These are phyloP conservation scores for Eurois occulta DNA, from an alignment of 2,888 invertebrate genomes.

Conservation along the genomic window DNA sequence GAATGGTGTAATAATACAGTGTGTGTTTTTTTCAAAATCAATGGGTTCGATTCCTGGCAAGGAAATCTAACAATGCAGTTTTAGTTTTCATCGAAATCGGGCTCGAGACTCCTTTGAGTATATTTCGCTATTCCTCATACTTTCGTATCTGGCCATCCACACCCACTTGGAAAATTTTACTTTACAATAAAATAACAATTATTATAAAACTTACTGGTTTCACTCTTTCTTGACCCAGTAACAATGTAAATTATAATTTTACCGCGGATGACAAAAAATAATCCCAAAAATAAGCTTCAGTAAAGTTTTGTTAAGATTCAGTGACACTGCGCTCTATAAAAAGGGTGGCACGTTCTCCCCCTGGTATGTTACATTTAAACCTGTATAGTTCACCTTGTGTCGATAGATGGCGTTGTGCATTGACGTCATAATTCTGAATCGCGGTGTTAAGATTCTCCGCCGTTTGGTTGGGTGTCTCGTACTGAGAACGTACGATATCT, in stretches of 20 bases:
- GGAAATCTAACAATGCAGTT: too few relatives aligned
- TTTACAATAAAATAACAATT: too few relatives aligned
- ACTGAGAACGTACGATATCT: neutral
- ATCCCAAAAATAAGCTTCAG: neutral
- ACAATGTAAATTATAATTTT: neutral
- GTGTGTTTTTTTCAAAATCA: too few relatives aligned
- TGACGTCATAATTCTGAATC: neutral
- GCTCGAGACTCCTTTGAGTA: too few relatives aligned
- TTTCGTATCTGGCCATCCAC: too few relatives aligned
- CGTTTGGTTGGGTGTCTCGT: slow-evolving; percentile 3
- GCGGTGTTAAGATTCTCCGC: slow-evolving; percentile 11
- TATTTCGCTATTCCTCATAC: too few relatives aligned
- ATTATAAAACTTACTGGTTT: too few relatives aligned
- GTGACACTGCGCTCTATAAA: neutral
- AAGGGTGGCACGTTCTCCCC: neutral
- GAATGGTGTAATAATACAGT: too few relatives aligned
- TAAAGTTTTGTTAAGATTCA: neutral
- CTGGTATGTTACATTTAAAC: neutral
- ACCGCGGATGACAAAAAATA: neutral
- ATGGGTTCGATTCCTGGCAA: too few relatives aligned
- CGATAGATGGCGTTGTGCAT: neutral
- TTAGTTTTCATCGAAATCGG: too few relatives aligned
- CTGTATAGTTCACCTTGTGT: neutral
- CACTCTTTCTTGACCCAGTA: too few relatives aligned
- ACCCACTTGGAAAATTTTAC: too few relatives aligned